phyloP scores from a whole-genome alignment of 2,797 vertebrate genomes.

The Leucoraja ocellata region DNA sequence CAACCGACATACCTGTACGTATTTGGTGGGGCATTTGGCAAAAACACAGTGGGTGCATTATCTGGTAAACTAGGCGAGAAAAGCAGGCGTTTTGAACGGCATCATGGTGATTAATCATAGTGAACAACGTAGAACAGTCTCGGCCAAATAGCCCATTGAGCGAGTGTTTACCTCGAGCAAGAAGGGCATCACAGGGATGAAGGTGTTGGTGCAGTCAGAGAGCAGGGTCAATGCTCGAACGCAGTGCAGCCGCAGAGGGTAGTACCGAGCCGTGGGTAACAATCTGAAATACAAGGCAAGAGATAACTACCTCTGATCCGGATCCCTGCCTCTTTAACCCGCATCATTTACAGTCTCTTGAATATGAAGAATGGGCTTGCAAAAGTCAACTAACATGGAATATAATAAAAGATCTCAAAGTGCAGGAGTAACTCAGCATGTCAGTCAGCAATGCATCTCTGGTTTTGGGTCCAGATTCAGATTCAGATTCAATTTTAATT shows the following conservation, averaged over 20 bases:
- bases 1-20: no score
- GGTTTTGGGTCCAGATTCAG: no score
- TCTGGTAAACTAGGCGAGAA: not conserved
- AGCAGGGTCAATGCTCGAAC: slow-evolving; percentile 74
- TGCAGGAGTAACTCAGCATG: no score
- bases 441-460: no score
- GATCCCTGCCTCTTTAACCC: not conserved
- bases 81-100: not conserved
- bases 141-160: not conserved
- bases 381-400: not conserved
- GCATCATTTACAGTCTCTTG: not conserved
- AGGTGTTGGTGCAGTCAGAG: slow-evolving; percentile 73
- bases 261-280: slow-evolving; percentile 79
- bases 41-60: not conserved
- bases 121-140: no score
- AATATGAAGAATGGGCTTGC: not conserved
- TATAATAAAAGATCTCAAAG: no score
- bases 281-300: slow-evolving; percentile 56
- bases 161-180: slow-evolving; percentile 71
- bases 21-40: no score
- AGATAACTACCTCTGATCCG: not conserved
- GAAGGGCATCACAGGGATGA: slow-evolving; percentile 82
- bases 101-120: not conserved
- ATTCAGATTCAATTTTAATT: no score
- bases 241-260: slow-evolving; percentile 87